These are phyloP conservation scores for Autographa gamma DNA, from an alignment of 2,888 invertebrate genomes.

Conservation along the genomic window DNA sequence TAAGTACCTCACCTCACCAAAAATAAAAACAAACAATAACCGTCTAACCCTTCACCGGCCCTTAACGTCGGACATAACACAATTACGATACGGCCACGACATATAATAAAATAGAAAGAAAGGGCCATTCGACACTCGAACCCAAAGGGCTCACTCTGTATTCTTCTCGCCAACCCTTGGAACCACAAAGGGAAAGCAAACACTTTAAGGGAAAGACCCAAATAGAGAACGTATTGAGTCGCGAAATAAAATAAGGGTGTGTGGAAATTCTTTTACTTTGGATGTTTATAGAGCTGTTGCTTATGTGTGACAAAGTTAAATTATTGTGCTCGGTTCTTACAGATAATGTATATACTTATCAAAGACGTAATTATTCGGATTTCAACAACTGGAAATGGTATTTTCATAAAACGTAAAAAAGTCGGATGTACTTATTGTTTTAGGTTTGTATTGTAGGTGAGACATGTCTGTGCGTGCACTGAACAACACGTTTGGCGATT, in stretches of 20 bases:
- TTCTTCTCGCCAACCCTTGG: constrained; percentile 83
- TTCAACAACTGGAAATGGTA: too few relatives aligned
- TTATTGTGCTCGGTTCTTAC: neutral
- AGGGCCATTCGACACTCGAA: constrained; percentile 81
- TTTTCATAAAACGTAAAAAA: too few relatives aligned
- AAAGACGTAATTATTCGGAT: too few relatives aligned
- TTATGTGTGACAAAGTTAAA: neutral
- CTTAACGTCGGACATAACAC: constrained; percentile 64
- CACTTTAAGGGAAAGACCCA: constrained; percentile 76
- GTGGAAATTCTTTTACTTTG: constrained; percentile 68
- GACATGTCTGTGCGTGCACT: too few relatives aligned
- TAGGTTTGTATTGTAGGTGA: too few relatives aligned
- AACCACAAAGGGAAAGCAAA: constrained; percentile 82
- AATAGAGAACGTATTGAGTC: constrained; percentile 88
- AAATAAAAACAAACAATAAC: constrained; percentile 37
- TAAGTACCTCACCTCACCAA: neutral
- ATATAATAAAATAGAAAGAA: constrained; percentile 86
- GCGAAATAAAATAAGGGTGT: constrained; percentile 86
- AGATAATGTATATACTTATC: too few relatives aligned
- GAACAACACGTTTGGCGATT: too few relatives aligned
- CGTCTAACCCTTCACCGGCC: constrained; percentile 18
- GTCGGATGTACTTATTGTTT: too few relatives aligned
- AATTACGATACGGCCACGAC: constrained; percentile 82
- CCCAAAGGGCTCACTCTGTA: constrained; percentile 82
- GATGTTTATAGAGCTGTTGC: constrained; percentile 68